Evolutionary conservation across 2,113 vertebrate genomes (phyloP).

Genomic region (Monopterus albus): DNA sequence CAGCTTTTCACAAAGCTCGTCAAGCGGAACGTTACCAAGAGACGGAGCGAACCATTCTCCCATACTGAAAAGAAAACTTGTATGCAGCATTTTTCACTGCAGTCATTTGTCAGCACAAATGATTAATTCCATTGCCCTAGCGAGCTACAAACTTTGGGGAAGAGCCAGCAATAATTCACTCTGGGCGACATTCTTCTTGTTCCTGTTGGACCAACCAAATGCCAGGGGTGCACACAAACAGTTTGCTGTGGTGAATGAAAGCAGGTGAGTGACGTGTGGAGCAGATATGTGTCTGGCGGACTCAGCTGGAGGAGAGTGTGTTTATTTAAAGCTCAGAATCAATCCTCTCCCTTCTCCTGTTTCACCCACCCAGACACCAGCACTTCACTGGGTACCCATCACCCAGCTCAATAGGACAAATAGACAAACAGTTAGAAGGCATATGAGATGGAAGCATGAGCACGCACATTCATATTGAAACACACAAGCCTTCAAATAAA

Average conservation of each 20-base stretch:
- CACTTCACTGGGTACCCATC: conserved; percentile 29
- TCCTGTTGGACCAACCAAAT: background rate
- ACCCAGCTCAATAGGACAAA: conserved; percentile 33
- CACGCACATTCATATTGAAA: conserved; percentile 7
- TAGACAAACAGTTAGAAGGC: background rate
- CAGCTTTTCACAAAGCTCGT: conserved; percentile 35
- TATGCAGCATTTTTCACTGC: conserved; percentile 10
- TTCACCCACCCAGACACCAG: conserved; percentile 37
- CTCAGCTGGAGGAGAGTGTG: conserved; percentile 75
- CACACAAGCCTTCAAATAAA: conserved; percentile 23
- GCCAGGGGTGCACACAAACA: background rate
- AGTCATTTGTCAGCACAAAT: conserved; percentile 43
- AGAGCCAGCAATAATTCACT: conserved; percentile 29
- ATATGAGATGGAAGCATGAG: conserved; percentile 16
- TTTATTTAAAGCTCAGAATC: conserved; percentile 83
- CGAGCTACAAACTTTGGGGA: conserved; percentile 9
- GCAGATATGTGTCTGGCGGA: conserved; percentile 58
- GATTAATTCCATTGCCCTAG: conserved; percentile 25
- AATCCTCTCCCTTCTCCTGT: conserved; percentile 54
- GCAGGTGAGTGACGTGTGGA: conserved; percentile 56
- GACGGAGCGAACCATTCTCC: conserved; percentile 11
- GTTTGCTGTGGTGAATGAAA: background rate
- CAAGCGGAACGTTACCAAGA: conserved; percentile 41
- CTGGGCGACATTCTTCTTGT: background rate
- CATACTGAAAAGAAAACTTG: background rate